A percentile compares a stretch with the other conserved stretches of the same genome.
phyloP scores from a whole-genome alignment of 1,140 invertebrate species.

The Carposina sasakii region DNA sequence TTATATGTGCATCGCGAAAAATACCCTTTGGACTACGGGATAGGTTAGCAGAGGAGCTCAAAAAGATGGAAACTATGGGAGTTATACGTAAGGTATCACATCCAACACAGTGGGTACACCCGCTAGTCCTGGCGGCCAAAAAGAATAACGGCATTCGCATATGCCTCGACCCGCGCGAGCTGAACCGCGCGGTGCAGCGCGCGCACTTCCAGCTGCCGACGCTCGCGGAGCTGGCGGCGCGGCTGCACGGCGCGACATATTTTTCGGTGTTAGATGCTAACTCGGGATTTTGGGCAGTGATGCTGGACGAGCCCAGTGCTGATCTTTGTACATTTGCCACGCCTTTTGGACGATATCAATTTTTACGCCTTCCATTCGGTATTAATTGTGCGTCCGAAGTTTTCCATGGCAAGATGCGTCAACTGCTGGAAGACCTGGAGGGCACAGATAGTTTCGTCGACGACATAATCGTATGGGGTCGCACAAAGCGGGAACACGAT shows the following conservation, averaged over 20 bases:
- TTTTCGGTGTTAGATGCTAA: conserved; percentile 31
- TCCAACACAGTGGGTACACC: conserved; percentile 29
- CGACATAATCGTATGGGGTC: conserved; percentile 45
- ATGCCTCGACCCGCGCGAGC: conserved; percentile 36
- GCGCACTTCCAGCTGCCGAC: conserved; percentile 32
- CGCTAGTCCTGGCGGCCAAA: conserved; percentile 26
- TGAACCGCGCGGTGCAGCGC: conserved; percentile 36
- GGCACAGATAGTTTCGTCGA: conserved; percentile 35
- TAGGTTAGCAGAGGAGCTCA: not conserved
- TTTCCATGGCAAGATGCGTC: conserved; percentile 21
- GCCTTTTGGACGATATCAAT: conserved; percentile 34
- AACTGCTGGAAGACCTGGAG: conserved; percentile 10
- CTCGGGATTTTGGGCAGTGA: conserved; percentile 24
- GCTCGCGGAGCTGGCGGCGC: conserved; percentile 16
- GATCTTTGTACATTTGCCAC: conserved; percentile 25
- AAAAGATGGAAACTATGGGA: conserved; percentile 3
- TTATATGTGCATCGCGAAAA: conserved; percentile 5
- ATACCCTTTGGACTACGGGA: conserved; percentile 2
- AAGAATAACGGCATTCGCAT: conserved; percentile 28
- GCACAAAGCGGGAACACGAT: conserved; percentile 29
- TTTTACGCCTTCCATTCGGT: conserved; percentile 30
- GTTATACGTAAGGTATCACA: conserved; percentile 7
- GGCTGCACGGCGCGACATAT: conserved; percentile 16
- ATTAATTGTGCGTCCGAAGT: conserved; percentile 29
- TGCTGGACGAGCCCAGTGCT: conserved; percentile 21